Percentiles rank a stretch among this genome's conserved stretches.
Conservation (phyloP, 2,797 vertebrate species). For the Pteropus rufus region DNA sequence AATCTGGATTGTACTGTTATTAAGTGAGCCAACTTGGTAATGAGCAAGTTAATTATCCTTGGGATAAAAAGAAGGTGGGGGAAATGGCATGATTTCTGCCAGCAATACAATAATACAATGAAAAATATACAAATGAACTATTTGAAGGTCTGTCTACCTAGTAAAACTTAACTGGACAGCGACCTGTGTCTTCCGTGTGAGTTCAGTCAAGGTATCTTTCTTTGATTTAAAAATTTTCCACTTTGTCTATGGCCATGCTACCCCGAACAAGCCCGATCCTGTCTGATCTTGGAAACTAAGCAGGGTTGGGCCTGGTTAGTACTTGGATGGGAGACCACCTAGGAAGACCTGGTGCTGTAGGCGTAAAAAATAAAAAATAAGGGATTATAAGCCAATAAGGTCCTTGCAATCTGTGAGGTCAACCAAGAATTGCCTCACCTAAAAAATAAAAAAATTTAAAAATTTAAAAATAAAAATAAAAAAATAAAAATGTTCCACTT, state of each 20-base stretch:
- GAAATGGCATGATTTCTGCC: slow-evolving; percentile 65
- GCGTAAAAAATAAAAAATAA: too few relatives aligned
- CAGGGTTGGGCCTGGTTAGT: too few relatives aligned
- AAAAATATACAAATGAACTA: slow-evolving; percentile 58
- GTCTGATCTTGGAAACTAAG: too few relatives aligned
- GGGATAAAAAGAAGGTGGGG: slow-evolving; percentile 26
- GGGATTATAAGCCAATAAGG: too few relatives aligned
- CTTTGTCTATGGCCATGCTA: too few relatives aligned
- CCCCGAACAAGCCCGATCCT: too few relatives aligned
- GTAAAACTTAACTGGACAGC: slow-evolving; percentile 35
- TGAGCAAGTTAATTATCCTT: slow-evolving; percentile 72
- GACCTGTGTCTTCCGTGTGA: slow-evolving; percentile 54
- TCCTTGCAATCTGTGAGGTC: too few relatives aligned
- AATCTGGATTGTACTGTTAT: slow-evolving; percentile 57
- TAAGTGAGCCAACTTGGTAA: slow-evolving; percentile 50
- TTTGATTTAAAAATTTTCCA: slow-evolving; percentile 59
- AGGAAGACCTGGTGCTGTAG: too few relatives aligned
- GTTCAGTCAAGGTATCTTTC: slow-evolving; percentile 49
- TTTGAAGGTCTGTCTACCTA: slow-evolving; percentile 50
- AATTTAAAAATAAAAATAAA: too few relatives aligned
- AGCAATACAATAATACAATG: slow-evolving; percentile 56
- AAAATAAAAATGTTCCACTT: slow-evolving; percentile 47
- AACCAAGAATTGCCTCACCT: too few relatives aligned
- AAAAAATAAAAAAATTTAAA: too few relatives aligned
- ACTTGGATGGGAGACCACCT: too few relatives aligned